These are phyloP conservation scores for Andrena marginata DNA, from an alignment of 2,888 invertebrate species.

Conservation along the genomic window DNA sequence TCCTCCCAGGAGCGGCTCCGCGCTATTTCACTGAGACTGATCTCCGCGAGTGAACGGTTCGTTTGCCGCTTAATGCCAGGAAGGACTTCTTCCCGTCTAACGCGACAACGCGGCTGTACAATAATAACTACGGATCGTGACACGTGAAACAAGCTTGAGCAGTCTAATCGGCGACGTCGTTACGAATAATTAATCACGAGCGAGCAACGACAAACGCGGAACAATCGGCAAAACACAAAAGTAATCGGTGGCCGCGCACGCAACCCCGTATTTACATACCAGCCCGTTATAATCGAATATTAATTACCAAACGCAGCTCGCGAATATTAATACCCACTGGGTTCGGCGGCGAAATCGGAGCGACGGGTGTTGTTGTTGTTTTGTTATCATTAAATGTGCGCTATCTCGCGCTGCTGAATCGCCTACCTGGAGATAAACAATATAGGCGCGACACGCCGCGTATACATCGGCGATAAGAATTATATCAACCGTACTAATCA, in stretches of 20 bases:
- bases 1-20: background rate
- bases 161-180: slow-evolving; percentile 11
- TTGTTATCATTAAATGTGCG: slow-evolving; percentile 34
- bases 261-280: slow-evolving; percentile 21
- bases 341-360: slow-evolving; percentile 24
- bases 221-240: slow-evolving; percentile 46
- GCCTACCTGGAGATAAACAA: slow-evolving; percentile 16
- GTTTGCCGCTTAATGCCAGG: background rate
- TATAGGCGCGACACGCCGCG: background rate
- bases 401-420: slow-evolving; percentile 18
- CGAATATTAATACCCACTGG: slow-evolving; percentile 42
- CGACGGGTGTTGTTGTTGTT: slow-evolving; percentile 7
- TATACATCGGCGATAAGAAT: slow-evolving; percentile 18
- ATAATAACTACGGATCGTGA: too few species aligned
- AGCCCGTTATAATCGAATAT: slow-evolving; percentile 50
- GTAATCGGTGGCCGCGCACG: slow-evolving; percentile 22
- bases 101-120: too few species aligned
- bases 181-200: slow-evolving; percentile 18
- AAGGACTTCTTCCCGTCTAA: too few species aligned
- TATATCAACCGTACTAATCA: background rate
- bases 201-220: slow-evolving; percentile 1
- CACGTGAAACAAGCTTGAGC: background rate
- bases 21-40: background rate
- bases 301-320: slow-evolving; percentile 35
- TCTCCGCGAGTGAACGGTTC: background rate